Evolutionary conservation across 2,888 invertebrate species (phyloP).

Genomic region (Drosophila anomalipes): DNA sequence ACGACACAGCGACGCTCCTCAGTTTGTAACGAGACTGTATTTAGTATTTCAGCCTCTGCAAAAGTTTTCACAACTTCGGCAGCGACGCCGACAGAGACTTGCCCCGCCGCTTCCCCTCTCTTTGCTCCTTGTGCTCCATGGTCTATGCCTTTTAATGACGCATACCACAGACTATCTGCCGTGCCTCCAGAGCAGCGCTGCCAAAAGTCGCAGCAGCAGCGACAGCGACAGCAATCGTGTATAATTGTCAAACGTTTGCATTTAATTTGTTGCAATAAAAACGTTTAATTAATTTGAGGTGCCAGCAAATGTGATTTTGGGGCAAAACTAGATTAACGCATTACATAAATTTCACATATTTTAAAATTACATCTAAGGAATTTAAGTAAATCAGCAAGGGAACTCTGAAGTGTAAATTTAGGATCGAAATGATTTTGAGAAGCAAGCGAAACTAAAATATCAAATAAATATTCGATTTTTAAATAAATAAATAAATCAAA

Average conservation of each 20-base stretch:
- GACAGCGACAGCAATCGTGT: constrained; percentile 41
- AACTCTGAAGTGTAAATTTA: background rate
- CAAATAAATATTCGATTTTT: background rate
- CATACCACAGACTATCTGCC: constrained; percentile 33
- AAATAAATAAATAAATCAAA: background rate
- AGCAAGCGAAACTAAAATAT: background rate
- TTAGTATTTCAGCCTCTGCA: constrained; percentile 80
- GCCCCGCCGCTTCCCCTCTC: constrained; percentile 2
- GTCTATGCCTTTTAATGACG: constrained; percentile 65
- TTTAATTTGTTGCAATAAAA: constrained; percentile 79
- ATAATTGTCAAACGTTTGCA: constrained; percentile 78
- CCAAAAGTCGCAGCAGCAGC: constrained; percentile 23
- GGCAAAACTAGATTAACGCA: background rate
- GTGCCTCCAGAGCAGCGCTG: constrained; percentile 25
- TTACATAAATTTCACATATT: constrained; percentile 11
- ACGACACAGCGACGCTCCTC: constrained; percentile 65
- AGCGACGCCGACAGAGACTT: constrained; percentile 46
- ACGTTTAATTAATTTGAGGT: constrained; percentile 73
- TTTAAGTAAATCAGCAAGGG: too few relatives aligned
- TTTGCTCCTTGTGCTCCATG: background rate
- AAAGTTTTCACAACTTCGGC: constrained; percentile 73
- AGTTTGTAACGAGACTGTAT: constrained; percentile 83
- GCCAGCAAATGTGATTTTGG: constrained; percentile 23
- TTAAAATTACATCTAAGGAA: background rate
- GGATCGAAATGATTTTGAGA: background rate